A percentile compares a stretch with the other conserved stretches of the same genome.
phyloP scores from a whole-genome alignment of 2,113 vertebrate genomes.

The Astatotilapia flaviijosephi region DNA sequence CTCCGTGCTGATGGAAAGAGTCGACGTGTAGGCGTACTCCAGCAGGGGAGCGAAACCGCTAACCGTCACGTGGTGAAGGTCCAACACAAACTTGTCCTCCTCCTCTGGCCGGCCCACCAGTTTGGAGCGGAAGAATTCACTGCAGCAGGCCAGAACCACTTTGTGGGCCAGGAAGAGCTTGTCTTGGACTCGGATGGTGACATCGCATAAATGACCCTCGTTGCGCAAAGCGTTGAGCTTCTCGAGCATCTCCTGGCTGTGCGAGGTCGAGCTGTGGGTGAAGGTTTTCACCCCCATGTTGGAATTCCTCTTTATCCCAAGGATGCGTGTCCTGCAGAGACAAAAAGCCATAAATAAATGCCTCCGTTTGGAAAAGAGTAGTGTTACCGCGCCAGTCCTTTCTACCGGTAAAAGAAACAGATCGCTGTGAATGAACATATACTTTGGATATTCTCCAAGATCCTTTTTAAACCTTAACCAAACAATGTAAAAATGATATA shows the following conservation, averaged over 20 bases:
- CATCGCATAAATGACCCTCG: constrained; percentile 88
- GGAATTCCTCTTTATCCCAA: background rate
- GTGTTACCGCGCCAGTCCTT: background rate
- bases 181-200: constrained; percentile 91
- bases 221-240: constrained; percentile 88
- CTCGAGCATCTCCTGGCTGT: constrained; percentile 92
- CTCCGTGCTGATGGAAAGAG: constrained; percentile 95
- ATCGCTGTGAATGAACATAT: background rate
- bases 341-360: background rate
- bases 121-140: constrained; percentile 90
- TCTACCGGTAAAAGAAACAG: background rate
- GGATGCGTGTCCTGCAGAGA: constrained; percentile 31
- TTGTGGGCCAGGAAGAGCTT: constrained; percentile 91
- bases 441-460: background rate
- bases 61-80: constrained; percentile 95
- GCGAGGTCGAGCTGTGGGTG: constrained; percentile 86
- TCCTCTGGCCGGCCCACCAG: constrained; percentile 85
- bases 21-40: constrained; percentile 97
- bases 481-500: background rate
- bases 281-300: constrained; percentile 93
- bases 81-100: constrained; percentile 85
- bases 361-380: background rate
- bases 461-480: background rate
- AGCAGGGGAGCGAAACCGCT: constrained; percentile 94
- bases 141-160: constrained; percentile 88